These are phyloP conservation scores for Hippotragus niger DNA, from an alignment of 2,113 vertebrate species.

Conservation along the genomic window DNA sequence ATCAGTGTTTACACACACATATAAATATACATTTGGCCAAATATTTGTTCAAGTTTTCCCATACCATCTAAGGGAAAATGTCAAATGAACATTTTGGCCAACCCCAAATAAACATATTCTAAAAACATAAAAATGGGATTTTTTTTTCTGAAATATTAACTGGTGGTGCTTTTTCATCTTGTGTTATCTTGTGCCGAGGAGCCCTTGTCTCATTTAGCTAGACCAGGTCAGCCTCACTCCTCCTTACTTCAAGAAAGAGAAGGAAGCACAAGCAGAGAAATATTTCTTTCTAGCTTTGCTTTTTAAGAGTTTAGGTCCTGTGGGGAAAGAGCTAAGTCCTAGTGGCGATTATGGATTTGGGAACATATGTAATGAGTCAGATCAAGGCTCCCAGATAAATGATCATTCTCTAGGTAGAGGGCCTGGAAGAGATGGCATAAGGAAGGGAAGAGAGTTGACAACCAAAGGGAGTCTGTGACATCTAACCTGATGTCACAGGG, in stretches of 20 bases:
- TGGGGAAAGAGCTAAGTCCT: background rate
- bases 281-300: background rate
- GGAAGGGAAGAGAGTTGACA: background rate
- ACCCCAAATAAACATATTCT: background rate
- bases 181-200: background rate
- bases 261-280: background rate
- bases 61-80: background rate
- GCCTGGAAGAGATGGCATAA: fast-evolving
- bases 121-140: background rate
- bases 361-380: background rate
- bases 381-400: background rate
- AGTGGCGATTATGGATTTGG: background rate
- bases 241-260: background rate
- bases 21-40: background rate
- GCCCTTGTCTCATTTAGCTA: background rate
- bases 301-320: background rate
- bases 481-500: background rate
- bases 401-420: background rate
- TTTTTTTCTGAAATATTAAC: background rate
- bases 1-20: background rate
- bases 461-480: background rate
- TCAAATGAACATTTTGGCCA: background rate
- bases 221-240: background rate
- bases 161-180: background rate
- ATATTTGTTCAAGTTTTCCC: background rate